phyloP scores from a whole-genome alignment of 2,113 vertebrate genomes.

The Pseudorectes ferrugineus region DNA sequence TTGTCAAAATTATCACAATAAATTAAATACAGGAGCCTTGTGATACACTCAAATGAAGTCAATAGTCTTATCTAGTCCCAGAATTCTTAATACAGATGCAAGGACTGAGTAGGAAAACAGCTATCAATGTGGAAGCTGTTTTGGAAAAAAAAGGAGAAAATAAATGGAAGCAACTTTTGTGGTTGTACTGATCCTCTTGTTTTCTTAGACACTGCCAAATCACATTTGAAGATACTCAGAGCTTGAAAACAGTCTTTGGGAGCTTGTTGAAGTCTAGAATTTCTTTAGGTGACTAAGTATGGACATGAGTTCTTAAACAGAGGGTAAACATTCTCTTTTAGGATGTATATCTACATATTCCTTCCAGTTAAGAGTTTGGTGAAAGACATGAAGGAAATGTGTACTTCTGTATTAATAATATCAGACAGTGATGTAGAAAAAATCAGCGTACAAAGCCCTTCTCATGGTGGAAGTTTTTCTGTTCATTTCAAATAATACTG shows the following conservation, averaged over 20 bases:
- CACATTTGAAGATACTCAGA: not conserved
- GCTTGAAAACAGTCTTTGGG: not conserved
- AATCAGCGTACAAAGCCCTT: not conserved
- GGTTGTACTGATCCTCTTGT: not conserved
- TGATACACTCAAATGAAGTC: not conserved
- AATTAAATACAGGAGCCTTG: not conserved
- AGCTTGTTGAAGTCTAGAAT: not conserved
- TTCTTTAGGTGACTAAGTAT: constrained; percentile 23
- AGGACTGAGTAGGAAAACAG: not conserved
- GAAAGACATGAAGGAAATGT: not conserved
- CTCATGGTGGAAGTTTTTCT: not conserved
- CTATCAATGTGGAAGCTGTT: not conserved
- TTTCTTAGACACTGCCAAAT: not conserved
- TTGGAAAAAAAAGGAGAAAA: not conserved
- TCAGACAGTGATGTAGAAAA: not conserved
- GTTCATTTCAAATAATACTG: not conserved
- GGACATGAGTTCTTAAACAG: not conserved
- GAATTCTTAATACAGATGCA: not conserved
- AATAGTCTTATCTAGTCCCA: not conserved
- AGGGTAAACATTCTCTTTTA: not conserved
- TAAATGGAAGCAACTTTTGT: not conserved
- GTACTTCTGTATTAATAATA: not conserved
- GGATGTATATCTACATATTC: not conserved
- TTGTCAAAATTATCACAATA: not conserved
- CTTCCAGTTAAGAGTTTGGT: not conserved